Percentiles rank a stretch among this genome's conserved stretches.
Evolutionary conservation across 2,113 vertebrate genomes (phyloP).

Genomic region (Thinocorus orbignyianus): DNA sequence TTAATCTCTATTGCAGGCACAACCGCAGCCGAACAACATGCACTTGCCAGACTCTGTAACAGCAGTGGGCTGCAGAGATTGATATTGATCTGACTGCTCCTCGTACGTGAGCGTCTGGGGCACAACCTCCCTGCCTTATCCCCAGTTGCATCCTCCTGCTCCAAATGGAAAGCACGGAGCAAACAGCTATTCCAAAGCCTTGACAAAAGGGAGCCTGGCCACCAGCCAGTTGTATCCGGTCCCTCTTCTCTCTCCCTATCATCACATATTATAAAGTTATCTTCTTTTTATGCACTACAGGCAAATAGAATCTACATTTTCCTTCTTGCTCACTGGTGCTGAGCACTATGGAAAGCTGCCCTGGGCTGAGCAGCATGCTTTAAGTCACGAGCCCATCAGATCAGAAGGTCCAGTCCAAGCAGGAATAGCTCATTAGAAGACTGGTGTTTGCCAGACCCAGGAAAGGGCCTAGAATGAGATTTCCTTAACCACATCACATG

Average conservation of each 20-base stretch:
- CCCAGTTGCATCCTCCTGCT: neutral
- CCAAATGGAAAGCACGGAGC: neutral
- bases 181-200: neutral
- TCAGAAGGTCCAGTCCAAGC: neutral
- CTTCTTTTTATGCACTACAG: fast-evolving
- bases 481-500: neutral
- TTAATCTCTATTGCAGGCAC: neutral
- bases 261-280: fast-evolving
- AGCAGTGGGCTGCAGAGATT: neutral
- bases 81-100: neutral
- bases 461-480: neutral
- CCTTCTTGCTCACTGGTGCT: no score
- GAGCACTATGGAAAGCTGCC: neutral
- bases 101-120: neutral
- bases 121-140: fast-evolving
- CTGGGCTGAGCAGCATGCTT: fast-evolving
- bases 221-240: fast-evolving
- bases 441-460: neutral
- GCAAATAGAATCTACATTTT: neutral
- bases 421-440: neutral
- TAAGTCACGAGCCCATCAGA: neutral
- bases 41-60: fast-evolving
- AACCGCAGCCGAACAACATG: neutral
- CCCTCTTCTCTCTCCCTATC: neutral
- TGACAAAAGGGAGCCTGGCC: neutral